Percentiles rank a stretch among this genome's conserved stretches.
These are phyloP conservation scores for Caenorhabditis sp. DNA, from an alignment of 2,888 invertebrate genomes.

Conservation along the genomic window DNA sequence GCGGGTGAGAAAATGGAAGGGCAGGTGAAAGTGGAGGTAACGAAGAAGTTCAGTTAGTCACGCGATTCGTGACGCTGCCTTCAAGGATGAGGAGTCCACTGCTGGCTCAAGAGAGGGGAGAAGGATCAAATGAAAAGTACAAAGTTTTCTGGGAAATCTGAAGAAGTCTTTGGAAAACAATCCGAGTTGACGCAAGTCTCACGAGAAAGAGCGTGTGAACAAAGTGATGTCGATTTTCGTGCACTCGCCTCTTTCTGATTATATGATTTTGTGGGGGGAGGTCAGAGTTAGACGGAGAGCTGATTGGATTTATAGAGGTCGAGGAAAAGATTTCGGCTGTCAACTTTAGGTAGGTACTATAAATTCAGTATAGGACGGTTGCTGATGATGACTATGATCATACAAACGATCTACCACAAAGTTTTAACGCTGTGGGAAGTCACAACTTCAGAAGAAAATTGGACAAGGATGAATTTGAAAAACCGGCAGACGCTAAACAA, in stretches of 20 bases:
- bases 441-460: too few relatives aligned
- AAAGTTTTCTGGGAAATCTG: slow-evolving; percentile 18
- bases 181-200: slow-evolving; percentile 31
- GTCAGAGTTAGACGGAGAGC: not conserved
- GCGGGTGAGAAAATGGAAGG: not conserved
- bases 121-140: slow-evolving; percentile 12
- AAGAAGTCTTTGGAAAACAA: slow-evolving; percentile 9
- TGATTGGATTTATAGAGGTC: too few relatives aligned
- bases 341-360: too few relatives aligned
- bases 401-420: too few relatives aligned
- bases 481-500: too few relatives aligned
- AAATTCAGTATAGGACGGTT: too few relatives aligned
- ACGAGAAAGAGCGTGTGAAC: slow-evolving; percentile 35
- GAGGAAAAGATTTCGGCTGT: too few relatives aligned
- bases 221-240: slow-evolving; percentile 29
- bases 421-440: too few relatives aligned
- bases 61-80: not conserved
- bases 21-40: not conserved
- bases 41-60: not conserved
- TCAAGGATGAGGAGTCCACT: not conserved
- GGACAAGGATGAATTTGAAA: too few relatives aligned
- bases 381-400: too few relatives aligned
- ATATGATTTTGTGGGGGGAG: slow-evolving; percentile 6
- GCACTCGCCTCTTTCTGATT: not conserved
- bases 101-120: not conserved